Evolutionary conservation across 2,888 invertebrate species (phyloP).

Genomic region (Pantelozetes paolii): DNA sequence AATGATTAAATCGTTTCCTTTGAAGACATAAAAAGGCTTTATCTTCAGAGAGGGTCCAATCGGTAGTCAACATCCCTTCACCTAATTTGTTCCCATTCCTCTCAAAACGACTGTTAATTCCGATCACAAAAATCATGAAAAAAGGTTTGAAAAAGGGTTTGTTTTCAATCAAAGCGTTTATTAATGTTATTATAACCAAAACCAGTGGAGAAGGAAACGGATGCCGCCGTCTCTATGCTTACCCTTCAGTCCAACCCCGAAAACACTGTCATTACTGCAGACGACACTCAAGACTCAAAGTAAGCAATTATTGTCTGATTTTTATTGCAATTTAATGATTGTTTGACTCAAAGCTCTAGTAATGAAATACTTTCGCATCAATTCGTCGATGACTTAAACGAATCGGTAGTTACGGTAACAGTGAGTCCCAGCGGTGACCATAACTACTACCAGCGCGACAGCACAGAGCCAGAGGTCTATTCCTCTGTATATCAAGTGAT

Average conservation of each 20-base stretch:
- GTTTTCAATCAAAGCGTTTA: neutral
- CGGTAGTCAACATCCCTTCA: conserved; percentile 29
- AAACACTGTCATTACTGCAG: neutral
- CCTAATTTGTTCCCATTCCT: conserved; percentile 24
- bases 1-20: no score
- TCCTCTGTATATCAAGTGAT: neutral
- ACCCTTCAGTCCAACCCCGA: conserved; percentile 67
- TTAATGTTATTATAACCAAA: neutral
- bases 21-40: neutral
- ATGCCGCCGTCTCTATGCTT: conserved; percentile 75
- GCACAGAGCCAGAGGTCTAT: neutral
- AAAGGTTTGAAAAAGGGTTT: neutral
- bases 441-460: conserved; percentile 34
- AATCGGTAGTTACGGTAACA: conserved; percentile 24
- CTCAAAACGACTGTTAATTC: conserved; percentile 37
- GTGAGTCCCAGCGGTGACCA: conserved; percentile 37
- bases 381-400: neutral
- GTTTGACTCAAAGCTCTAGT: neutral
- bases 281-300: conserved; percentile 5
- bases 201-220: conserved; percentile 68
- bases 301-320: neutral
- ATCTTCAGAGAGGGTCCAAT: conserved; percentile 15
- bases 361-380: neutral
- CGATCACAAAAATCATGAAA: conserved; percentile 37
- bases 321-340: neutral